A percentile compares a stretch with the other conserved stretches of the same genome.
These are phyloP conservation scores for Bombus waltoni DNA, from an alignment of 1,140 invertebrate genomes.

Conservation along the genomic window DNA sequence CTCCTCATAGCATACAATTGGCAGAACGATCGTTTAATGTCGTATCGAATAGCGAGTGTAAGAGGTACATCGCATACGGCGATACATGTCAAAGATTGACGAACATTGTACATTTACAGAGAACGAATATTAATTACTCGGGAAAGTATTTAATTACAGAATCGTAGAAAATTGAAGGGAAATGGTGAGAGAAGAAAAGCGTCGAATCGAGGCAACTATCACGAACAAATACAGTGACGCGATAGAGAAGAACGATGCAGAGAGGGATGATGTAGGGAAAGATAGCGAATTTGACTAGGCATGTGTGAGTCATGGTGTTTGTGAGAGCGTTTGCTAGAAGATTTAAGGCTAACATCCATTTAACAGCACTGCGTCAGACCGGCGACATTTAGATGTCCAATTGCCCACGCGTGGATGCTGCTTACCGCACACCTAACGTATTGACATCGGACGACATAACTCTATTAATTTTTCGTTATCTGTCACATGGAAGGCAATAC, in stretches of 20 bases:
- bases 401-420: neutral
- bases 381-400: neutral
- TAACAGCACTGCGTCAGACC: neutral
- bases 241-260: too few relatives aligned
- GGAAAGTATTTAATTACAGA: neutral
- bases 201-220: neutral
- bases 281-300: too few relatives aligned
- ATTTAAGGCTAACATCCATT: neutral
- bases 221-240: too few relatives aligned
- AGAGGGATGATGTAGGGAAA: too few relatives aligned
- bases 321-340: neutral
- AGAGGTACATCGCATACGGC: too few relatives aligned
- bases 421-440: neutral
- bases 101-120: neutral
- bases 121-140: neutral
- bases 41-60: too few relatives aligned
- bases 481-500: neutral
- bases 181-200: neutral
- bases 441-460: neutral
- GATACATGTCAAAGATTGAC: neutral
- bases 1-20: neutral
- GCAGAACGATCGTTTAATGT: neutral
- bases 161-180: neutral
- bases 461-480: conserved; percentile 2
- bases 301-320: too few relatives aligned